Conservation (phyloP, 2,888 invertebrate species). For the Cerastis rubricosa region DNA sequence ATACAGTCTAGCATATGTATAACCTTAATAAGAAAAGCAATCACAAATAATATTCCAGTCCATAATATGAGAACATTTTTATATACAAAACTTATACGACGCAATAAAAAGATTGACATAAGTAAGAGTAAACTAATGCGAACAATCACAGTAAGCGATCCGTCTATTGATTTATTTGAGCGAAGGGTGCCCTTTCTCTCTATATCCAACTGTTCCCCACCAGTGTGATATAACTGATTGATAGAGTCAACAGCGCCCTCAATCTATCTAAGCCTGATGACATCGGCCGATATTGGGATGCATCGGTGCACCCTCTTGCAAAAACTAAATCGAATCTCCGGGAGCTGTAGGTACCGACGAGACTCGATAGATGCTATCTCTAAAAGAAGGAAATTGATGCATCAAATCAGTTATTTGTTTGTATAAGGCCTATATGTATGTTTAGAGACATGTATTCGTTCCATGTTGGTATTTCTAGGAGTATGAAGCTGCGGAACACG, state of each 20-base stretch:
- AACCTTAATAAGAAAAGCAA: neutral
- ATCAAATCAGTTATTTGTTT: constrained; percentile 48
- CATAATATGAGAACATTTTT: constrained; percentile 15
- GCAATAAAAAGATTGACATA: constrained; percentile 44
- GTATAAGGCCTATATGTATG: constrained; percentile 21
- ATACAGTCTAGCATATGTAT: neutral
- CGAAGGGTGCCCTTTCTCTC: constrained; percentile 50
- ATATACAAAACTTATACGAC: constrained; percentile 27
- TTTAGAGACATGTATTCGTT: constrained; percentile 39
- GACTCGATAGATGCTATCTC: constrained; percentile 46
- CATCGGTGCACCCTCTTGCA: constrained; percentile 78
- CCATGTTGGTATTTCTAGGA: constrained; percentile 37
- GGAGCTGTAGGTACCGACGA: constrained; percentile 49
- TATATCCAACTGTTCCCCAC: constrained; percentile 57
- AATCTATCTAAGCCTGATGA: constrained; percentile 75
- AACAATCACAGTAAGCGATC: constrained; percentile 59
- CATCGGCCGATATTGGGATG: constrained; percentile 73
- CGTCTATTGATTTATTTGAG: constrained; percentile 65
- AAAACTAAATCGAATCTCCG: constrained; percentile 81
- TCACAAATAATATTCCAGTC: neutral
- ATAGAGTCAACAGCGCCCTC: constrained; percentile 73
- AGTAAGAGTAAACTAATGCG: constrained; percentile 58
- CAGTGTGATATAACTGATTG: constrained; percentile 70
- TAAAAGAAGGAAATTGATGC: constrained; percentile 50
- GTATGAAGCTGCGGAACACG: constrained; percentile 50